Conservation (phyloP, 2,113 vertebrate genomes). For the Geococcyx californianus region DNA sequence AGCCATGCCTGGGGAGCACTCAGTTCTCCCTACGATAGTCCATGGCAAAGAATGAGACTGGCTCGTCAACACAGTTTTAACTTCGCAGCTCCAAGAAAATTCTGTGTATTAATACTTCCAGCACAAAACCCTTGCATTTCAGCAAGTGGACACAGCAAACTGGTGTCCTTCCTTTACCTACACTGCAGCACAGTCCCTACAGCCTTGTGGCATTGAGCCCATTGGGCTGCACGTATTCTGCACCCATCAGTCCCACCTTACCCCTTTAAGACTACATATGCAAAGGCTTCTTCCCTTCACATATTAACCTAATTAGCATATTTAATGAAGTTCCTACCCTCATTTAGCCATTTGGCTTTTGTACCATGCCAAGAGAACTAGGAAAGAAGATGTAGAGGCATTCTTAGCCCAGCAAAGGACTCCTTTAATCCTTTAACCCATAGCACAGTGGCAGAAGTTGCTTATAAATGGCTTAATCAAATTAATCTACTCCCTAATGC, state of each 20-base stretch:
- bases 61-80: not conserved
- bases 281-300: not conserved
- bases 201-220: accelerated
- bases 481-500: not conserved
- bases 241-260: not conserved
- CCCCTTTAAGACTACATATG: not conserved
- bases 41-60: accelerated
- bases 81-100: not conserved
- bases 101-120: not conserved
- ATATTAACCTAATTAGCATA: not conserved
- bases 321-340: not conserved
- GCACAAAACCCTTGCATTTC: not conserved
- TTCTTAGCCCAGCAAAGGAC: not conserved
- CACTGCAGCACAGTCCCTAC: not conserved
- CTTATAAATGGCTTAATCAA: not conserved
- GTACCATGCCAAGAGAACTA: not conserved
- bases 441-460: not conserved
- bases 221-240: accelerated
- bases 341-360: not conserved
- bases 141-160: not conserved
- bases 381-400: not conserved
- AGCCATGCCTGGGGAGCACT: not conserved
- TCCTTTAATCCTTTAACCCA: not conserved
- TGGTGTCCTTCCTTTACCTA: not conserved
- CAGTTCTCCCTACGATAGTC: not conserved